Base-by-base conservation (phyloP, 2,113 vertebrate species). In the Saimiri boliviensis region DNA sequence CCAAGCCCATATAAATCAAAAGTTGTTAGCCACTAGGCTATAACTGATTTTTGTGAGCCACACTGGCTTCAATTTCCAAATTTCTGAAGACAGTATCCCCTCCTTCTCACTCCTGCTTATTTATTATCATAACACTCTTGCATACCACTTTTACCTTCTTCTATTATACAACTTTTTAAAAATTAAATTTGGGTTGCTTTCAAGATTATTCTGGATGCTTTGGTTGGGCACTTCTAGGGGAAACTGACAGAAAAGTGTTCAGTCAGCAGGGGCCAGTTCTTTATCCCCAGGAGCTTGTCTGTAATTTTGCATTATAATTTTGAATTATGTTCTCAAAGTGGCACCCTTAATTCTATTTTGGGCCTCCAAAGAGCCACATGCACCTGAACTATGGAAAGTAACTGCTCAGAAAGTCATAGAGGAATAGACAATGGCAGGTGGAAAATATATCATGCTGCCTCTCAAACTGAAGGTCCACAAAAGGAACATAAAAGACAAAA, bases 181-280 rank as follows among this genome's bases (percentile, higher is more conserved):
- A 79, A 68, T 79, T 86, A 89, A 93, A 89, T 77, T 71, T 76
- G 1, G 6, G 84, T 93, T 68, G 37, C 42, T 95, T 96, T 92
- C 73, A 49, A 23, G 93, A 73, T 93, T 88, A 74, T 89, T 90
- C 52, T 80, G 40, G 12, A 68, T 76, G 10, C 74, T 58, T 94
- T 91, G 8, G 25, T 58, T 92, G 60, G 16, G 80, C 32, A 2
- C 6, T 81, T 85, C 74, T 85, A 66, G 30, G 20, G 35, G 54
- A 91, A 89, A 66, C 2, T n/a, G 63, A 82, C 17, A 32, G 76
- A 85, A 84, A 87, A 58, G 2, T 60, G 35, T 70, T 95, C 42
- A 49, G 25, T 73, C 58, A 27, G 17, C 30, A 89, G 60, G 93
- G 42, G 45, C 1, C 37, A 91, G 52, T 12, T 73, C 85, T 35